phyloP scores from a whole-genome alignment of 92 coral and sea anemone genomes.

The Palythoa caribaeorum region DNA sequence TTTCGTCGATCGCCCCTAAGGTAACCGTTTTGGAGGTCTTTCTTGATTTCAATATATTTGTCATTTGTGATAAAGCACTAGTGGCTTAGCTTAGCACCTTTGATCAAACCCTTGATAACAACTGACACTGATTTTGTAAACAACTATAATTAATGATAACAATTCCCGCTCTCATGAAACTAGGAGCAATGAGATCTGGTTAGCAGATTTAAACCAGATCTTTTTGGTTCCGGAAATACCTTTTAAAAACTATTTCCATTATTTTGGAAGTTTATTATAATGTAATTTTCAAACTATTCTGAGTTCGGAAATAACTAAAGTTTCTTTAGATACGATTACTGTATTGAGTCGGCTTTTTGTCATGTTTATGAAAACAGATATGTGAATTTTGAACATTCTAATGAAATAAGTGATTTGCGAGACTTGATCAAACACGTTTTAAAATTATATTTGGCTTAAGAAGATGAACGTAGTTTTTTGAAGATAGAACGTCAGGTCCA shows the following conservation, averaged over 20 bases:
- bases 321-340: neutral
- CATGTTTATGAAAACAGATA: neutral
- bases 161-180: neutral
- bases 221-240: constrained; percentile 31
- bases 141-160: neutral
- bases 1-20: neutral
- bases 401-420: no score
- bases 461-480: no score
- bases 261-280: neutral
- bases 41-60: neutral
- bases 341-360: neutral
- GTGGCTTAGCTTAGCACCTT: constrained; percentile 10
- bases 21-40: neutral
- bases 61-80: neutral
- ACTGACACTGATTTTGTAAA: constrained; percentile 14
- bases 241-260: neutral
- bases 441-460: no score
- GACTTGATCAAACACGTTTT: no score
- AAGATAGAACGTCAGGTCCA: no score
- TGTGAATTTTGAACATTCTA: constrained; percentile 17
- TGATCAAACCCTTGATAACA: constrained; percentile 1
- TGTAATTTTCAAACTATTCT: constrained; percentile 21
- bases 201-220: neutral
- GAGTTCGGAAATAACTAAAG: neutral
- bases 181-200: neutral